Conservation (phyloP, 2,113 vertebrate species). For the Cichladusa arquata region DNA sequence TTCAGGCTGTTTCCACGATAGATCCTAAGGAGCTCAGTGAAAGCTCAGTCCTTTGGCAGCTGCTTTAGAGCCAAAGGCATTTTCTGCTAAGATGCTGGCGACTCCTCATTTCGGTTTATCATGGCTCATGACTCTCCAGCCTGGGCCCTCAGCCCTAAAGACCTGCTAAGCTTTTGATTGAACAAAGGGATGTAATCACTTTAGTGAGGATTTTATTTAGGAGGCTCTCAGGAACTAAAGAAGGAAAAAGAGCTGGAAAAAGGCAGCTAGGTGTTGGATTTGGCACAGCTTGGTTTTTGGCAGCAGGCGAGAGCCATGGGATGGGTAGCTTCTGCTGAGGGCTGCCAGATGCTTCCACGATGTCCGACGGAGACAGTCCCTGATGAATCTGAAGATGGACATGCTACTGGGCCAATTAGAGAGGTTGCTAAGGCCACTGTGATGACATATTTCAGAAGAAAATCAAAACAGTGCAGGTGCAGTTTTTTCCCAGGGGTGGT, state of each 20-base stretch:
- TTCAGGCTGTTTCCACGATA: neutral
- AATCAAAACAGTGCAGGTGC: no score
- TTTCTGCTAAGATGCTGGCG: neutral
- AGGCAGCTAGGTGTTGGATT: neutral
- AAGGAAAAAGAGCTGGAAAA: neutral
- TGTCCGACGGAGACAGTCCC: no score
- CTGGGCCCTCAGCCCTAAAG: neutral
- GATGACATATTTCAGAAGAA: no score
- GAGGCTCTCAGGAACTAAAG: neutral
- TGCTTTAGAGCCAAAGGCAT: fast-evolving
- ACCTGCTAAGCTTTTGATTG: neutral
- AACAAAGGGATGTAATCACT: neutral
- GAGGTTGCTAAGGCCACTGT: no score
- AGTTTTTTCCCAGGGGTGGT: no score
- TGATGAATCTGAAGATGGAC: no score
- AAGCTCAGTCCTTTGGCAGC: neutral
- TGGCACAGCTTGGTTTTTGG: no score
- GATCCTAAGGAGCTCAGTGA: neutral
- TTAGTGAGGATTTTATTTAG: neutral
- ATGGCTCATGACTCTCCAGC: neutral
- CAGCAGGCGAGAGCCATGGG: no score
- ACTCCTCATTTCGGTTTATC: neutral
- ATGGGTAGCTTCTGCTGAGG: no score
- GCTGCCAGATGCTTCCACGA: no score
- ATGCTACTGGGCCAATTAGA: no score